Base-by-base conservation (phyloP, 1,140 invertebrate genomes). In the Hyles vespertilio region DNA sequence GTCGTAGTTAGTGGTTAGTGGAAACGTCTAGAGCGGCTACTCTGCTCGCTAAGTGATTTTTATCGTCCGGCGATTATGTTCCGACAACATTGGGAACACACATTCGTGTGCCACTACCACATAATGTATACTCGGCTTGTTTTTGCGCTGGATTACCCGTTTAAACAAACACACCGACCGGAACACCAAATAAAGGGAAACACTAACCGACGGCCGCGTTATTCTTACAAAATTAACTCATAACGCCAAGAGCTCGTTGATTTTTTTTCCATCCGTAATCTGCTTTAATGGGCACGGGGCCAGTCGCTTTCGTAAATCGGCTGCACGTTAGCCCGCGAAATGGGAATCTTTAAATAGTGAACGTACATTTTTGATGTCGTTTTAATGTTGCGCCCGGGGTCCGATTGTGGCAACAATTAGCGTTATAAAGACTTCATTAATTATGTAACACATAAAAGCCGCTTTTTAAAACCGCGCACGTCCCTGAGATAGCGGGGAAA, bases 211-310 rank as follows among this genome's bases (percentile, higher is more conserved):
- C 74, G 72, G 70, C 63, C 73, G 74, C 79, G 81, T 88, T 85
- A 86, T 81, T 86, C 80, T 87, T 87, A 84, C 82, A 80, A 87
- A 86, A 88, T 88, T 88, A 88, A 88, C 84, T 87, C 83, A 84
- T 85, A 88, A 86, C 80, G 77, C 77, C 77, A 82, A 84, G 78
- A 81, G 81, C 70, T 80, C 55, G 77, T 81, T 84, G 75, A 77
- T 82, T 84, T 84, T 86, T 87, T 87, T 85, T 75, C 68, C 47
- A 59, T 70, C 71, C 75, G 77, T 85, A 88, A 88, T 88, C 84
- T 84, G 78, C 73, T 83, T 79, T 85, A 84, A 84, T 81, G 85
- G 85, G 84, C 85, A 81, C 72, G 63, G 63, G 81, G 81, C 84
- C 84, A 87, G 85, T 84, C 72, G 77, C 72, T 84, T 81, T 78